phyloP scores from a whole-genome alignment of 2,113 vertebrate genomes.

The Phoxinus phoxinus region DNA sequence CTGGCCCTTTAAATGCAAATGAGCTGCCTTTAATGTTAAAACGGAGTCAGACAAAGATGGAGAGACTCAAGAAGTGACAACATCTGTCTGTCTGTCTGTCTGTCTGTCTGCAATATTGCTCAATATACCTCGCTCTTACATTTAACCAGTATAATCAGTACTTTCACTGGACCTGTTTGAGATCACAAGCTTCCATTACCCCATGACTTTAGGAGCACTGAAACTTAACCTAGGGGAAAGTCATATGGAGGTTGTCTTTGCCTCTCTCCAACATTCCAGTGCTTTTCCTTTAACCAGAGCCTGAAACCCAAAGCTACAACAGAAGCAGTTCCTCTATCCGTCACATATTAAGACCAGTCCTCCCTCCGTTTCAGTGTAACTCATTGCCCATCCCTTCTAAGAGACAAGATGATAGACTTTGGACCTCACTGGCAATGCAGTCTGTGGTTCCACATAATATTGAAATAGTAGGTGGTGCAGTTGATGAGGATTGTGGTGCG shows the following conservation, averaged over 20 bases:
- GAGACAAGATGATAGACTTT: constrained; percentile 26
- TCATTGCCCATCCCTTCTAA: constrained; percentile 17
- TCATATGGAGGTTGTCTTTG: constrained; percentile 35
- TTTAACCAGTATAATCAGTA: too few relatives aligned
- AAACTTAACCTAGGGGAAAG: constrained; percentile 53
- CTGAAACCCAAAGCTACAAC: constrained; percentile 21
- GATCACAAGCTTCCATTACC: constrained; percentile 14
- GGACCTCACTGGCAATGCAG: constrained; percentile 2
- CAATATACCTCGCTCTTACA: too few relatives aligned
- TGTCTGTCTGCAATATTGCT: too few relatives aligned
- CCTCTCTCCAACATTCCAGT: constrained; percentile 47
- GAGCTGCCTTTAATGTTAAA: too few relatives aligned
- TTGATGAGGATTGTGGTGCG: not conserved
- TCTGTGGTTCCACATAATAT: not conserved
- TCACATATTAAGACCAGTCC: constrained; percentile 44
- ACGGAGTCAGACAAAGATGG: too few relatives aligned
- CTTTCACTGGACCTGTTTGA: constrained; percentile 33
- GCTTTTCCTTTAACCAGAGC: constrained; percentile 36
- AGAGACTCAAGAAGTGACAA: too few relatives aligned
- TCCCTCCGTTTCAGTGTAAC: constrained; percentile 5
- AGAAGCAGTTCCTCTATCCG: constrained; percentile 9
- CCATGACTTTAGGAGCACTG: constrained; percentile 21
- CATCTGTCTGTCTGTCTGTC: too few relatives aligned
- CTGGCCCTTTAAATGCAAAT: too few relatives aligned
- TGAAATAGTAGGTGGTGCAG: not conserved